phyloP scores from a whole-genome alignment of 2,888 invertebrate species.

The Drosophila phalerata region DNA sequence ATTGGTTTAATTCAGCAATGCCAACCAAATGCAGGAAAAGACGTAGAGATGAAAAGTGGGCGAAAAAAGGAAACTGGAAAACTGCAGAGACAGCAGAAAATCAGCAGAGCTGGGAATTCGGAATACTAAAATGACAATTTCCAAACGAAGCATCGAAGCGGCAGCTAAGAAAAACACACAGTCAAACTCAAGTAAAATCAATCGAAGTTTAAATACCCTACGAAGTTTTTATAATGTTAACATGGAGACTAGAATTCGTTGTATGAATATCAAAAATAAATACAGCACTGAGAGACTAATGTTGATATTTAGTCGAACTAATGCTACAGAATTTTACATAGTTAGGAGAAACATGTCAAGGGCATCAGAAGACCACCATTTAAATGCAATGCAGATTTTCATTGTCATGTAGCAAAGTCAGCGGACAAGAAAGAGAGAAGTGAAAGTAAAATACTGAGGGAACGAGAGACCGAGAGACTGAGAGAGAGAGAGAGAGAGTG shows the following conservation, averaged over 20 bases:
- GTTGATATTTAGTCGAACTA: neutral
- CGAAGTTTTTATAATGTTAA: neutral
- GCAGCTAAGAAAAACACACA: slow-evolving; percentile 55
- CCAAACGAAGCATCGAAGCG: slow-evolving; percentile 63
- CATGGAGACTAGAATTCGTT: neutral
- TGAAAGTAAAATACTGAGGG: slow-evolving; percentile 20
- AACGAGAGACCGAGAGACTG: slow-evolving; percentile 14
- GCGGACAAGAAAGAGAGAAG: slow-evolving; percentile 27
- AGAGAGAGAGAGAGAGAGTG: slow-evolving; percentile 17
- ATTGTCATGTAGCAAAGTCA: slow-evolving; percentile 79
- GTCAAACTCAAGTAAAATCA: neutral
- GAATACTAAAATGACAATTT: slow-evolving; percentile 78
- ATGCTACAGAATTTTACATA: neutral
- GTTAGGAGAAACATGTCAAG: slow-evolving; percentile 21
- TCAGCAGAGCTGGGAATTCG: slow-evolving; percentile 72
- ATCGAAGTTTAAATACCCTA: slow-evolving; percentile 22
- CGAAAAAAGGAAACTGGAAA: slow-evolving; percentile 49
- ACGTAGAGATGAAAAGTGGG: slow-evolving; percentile 12
- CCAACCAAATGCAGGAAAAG: slow-evolving; percentile 67
- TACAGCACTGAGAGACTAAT: neutral
- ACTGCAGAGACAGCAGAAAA: slow-evolving; percentile 74
- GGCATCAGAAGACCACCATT: slow-evolving; percentile 28
- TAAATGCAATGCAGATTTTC: slow-evolving; percentile 69
- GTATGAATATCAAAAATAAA: neutral
- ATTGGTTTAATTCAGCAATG: slow-evolving; percentile 84